Evolutionary conservation across 2,113 vertebrate species (phyloP), one percentile per base, ranked within the genome.

Genomic region (Podilymbus podiceps): DNA sequence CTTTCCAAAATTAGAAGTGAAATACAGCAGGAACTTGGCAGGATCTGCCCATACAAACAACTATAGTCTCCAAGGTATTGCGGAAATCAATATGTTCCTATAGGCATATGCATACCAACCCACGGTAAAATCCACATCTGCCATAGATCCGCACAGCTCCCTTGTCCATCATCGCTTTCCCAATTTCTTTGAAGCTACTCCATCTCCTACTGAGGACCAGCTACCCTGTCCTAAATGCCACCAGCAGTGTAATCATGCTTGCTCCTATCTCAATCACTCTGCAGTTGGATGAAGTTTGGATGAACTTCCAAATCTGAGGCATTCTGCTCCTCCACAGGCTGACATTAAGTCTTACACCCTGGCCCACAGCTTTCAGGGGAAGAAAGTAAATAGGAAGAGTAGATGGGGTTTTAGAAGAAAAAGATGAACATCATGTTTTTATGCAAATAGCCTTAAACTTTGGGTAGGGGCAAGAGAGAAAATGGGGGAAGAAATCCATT

Each of bases 401-500:
- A 85, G 19, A 12, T 68, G 30, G 25, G 25, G 27, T 87, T 63
- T 64, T 71, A 69, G 30, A 88, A 35, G 38, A 24, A 63, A 67
- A 82, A 89, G 84, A 44, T 5, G 8, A 84, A 56, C 62, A 90
- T 58, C 15, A 10, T 24, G 56, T 52, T 94, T 91, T 82, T 55
- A 92, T 90, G 91, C 94, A 97, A 94, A 97, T 55, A 56, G 25
- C 33, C 78, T 93, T 93, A 89, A 93, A 89, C 72, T 91, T 72
- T 42, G 46, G 66, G 68, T 55, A 92, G 81, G 64, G 59, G 49
- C 72, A 92, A 86, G 78, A 67, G 25, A 62, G n/a, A 59, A 96
- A 93, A 93, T 11, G 24, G 68, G 17, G 33, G 55, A 86, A 93
- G 71, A 93, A 95, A 96, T 76, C 69, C 52, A 85, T 97, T 95